A percentile compares a stretch with the other conserved stretches of the same genome.
Conservation (phyloP, 2,888 invertebrate species). For the Agrotis segetum region DNA sequence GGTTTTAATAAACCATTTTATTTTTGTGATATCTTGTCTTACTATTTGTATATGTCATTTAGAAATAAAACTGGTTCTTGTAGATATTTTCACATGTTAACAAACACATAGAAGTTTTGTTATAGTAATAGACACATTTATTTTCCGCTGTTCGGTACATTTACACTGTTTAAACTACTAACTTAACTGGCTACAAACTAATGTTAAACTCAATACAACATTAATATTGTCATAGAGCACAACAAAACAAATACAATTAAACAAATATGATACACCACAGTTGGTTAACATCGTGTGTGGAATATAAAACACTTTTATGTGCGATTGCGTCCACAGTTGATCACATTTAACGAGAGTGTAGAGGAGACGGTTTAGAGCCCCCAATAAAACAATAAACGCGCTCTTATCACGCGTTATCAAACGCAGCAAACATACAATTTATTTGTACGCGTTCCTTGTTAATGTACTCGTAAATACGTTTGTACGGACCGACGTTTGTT, state of each 20-base stretch:
- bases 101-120: not conserved
- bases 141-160: not conserved
- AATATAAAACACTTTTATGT: slow-evolving; percentile 73
- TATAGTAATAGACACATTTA: not conserved
- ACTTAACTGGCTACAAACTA: slow-evolving; percentile 2
- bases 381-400: slow-evolving; percentile 89
- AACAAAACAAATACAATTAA: slow-evolving; percentile 52
- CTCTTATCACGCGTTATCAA: slow-evolving; percentile 87
- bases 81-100: not conserved
- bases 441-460: slow-evolving; percentile 82
- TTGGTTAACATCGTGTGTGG: slow-evolving; percentile 46
- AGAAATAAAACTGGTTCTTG: not conserved
- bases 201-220: slow-evolving; percentile 16
- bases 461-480: slow-evolving; percentile 79
- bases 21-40: slow-evolving; percentile 18
- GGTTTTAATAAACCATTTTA: not conserved
- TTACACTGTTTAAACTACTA: not conserved
- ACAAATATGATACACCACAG: slow-evolving; percentile 55
- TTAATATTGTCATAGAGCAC: slow-evolving; percentile 25
- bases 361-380: slow-evolving; percentile 75
- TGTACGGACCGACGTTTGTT: slow-evolving; percentile 86
- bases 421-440: slow-evolving; percentile 85
- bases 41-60: slow-evolving; percentile 18
- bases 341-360: slow-evolving; percentile 69
- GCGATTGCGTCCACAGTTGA: slow-evolving; percentile 70